These are phyloP conservation scores for Gila orcuttii DNA, from an alignment of 2,113 vertebrate genomes.

Conservation along the genomic window DNA sequence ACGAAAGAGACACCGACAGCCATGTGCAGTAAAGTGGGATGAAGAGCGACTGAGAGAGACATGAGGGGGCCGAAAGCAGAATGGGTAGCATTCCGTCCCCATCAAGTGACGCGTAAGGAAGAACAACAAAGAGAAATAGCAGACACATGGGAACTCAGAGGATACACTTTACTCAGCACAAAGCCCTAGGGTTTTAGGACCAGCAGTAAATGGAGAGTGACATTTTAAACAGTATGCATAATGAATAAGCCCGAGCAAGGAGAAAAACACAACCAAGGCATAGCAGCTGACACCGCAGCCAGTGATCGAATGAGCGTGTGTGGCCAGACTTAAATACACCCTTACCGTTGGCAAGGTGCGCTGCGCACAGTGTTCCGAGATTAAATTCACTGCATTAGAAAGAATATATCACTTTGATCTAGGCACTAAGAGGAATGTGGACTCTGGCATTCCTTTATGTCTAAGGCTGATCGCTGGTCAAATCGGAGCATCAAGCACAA, in stretches of 20 bases:
- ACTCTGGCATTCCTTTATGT: slow-evolving; percentile 41
- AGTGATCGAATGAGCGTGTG: slow-evolving; percentile 46
- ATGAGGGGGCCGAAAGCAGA: slow-evolving; percentile 30
- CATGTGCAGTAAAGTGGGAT: background rate
- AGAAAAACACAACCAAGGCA: slow-evolving; percentile 56
- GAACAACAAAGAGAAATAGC: slow-evolving; percentile 42
- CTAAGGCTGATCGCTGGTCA: slow-evolving; percentile 11
- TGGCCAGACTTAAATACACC: slow-evolving; percentile 50
- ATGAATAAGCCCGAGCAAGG: slow-evolving; percentile 55
- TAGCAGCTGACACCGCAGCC: slow-evolving; percentile 39
- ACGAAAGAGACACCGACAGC: background rate
- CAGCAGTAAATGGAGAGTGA: slow-evolving; percentile 60
- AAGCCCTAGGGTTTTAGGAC: slow-evolving; percentile 50
- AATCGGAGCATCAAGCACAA: slow-evolving; percentile 21
- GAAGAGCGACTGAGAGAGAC: background rate
- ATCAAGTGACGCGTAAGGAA: slow-evolving; percentile 32
- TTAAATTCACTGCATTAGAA: slow-evolving; percentile 39
- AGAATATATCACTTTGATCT: slow-evolving; percentile 46
- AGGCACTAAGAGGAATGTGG: slow-evolving; percentile 20
- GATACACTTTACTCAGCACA: slow-evolving; percentile 57
- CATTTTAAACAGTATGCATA: slow-evolving; percentile 64
- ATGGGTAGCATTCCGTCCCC: background rate
- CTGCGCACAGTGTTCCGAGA: slow-evolving; percentile 1
- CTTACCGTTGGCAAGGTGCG: slow-evolving; percentile 5
- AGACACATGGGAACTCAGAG: slow-evolving; percentile 49